These are phyloP conservation scores for Dicyrtoma fusca DNA, from an alignment of 2,888 invertebrate species.

Conservation along the genomic window DNA sequence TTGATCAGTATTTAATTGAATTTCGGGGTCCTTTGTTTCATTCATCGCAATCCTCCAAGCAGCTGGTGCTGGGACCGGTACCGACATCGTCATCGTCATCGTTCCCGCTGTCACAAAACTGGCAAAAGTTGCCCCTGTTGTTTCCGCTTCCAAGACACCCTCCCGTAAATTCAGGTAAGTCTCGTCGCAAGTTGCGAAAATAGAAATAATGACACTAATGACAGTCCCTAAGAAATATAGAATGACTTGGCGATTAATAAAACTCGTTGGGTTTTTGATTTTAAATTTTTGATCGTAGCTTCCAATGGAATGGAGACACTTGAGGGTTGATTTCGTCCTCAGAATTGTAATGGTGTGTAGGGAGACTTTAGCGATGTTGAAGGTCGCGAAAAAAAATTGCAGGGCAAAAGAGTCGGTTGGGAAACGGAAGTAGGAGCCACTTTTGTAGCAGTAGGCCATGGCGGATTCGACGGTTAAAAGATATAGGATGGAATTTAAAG, in stretches of 20 bases:
- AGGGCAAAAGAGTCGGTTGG: not conserved
- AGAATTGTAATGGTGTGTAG: not conserved
- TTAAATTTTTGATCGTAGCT: not conserved
- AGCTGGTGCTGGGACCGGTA: no score
- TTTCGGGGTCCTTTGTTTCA: no score
- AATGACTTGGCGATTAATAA: not conserved
- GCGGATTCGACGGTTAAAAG: not conserved
- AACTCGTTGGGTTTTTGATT: not conserved
- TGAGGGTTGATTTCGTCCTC: not conserved
- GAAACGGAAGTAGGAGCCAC: not conserved
- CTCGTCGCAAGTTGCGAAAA: not conserved
- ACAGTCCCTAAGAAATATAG: not conserved
- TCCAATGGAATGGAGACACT: not conserved
- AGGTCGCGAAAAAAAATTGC: not conserved
- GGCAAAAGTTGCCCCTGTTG: no score
- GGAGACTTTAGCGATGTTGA: not conserved
- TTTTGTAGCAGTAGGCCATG: not conserved
- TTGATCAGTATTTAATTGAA: no score
- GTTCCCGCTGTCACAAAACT: no score
- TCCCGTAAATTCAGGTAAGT: not conserved
- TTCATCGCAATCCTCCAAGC: no score
- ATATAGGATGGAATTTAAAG: no score
- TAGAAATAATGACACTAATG: not conserved
- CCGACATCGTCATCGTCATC: no score
- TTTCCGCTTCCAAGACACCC: not conserved